Evolutionary conservation across 2,797 vertebrate genomes (phyloP), one percentile per base, ranked within the genome.

Genomic region (Ctenopoma kingsleyae): DNA sequence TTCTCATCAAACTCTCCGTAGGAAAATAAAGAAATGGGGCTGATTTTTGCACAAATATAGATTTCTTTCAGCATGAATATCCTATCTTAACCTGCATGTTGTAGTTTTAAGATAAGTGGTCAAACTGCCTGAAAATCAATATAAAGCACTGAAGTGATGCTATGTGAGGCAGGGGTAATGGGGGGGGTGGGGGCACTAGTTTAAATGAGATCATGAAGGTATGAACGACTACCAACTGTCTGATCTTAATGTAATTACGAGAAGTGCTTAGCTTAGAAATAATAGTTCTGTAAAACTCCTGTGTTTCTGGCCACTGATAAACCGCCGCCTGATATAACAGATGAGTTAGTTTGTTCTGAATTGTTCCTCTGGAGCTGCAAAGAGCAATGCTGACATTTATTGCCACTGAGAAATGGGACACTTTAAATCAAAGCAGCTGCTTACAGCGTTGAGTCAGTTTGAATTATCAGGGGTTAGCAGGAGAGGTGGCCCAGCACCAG

Each of bases 391-490:
- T 35, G 58, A 62, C 60, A 57, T 74, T 74, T 60, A 53, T 54
- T 7, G 57, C 57, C 48, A n/a, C 19, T 0, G 41, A 62, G 38
- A 67, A 65, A 71, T 53, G 30, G 19, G 36, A 35, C 46, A 3
- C 46, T 51, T 72, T 77, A 49, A 67, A 65, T 70, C 68, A 47
- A 36, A 67, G 67, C 51, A 22, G 30, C 22, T 59, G 65, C 67
- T 57, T 38, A 36, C 66, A 41, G 19, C 19, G 0, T 2, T 1
- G 17, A 47, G 49, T 41, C 53, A 5, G 54, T 59, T 27, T 63
- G 48, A 58, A 35, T 52, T 10, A 57, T 56, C 61, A 17, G 54
- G 50, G 49, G 56, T 43, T 15, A 57, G 51, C 65, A 19, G 54
- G 46, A 59, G 56, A 53, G 41, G 47, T 10, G 51, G 32, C 30